These are phyloP conservation scores for Podargus strigoides DNA, from an alignment of 2,797 vertebrate genomes.

Conservation along the genomic window DNA sequence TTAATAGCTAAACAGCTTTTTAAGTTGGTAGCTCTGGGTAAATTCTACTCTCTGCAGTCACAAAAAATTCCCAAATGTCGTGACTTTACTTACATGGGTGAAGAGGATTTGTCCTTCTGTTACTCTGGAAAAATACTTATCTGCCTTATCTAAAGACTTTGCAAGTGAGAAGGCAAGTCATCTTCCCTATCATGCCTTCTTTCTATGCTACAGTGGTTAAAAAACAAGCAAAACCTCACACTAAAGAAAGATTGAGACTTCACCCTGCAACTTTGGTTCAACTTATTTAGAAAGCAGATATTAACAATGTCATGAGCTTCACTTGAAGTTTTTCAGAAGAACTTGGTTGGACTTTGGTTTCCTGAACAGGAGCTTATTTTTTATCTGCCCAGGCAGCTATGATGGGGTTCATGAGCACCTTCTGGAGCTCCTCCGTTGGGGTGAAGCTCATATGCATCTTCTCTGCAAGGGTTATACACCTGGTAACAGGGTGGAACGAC, in stretches of 20 bases:
- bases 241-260: background rate
- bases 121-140: background rate
- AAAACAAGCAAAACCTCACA: background rate
- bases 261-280: background rate
- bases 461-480: background rate
- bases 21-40: background rate
- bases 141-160: background rate
- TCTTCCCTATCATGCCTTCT: background rate
- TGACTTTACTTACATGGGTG: background rate
- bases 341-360: background rate
- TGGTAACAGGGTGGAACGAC: background rate
- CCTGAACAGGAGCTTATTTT: background rate
- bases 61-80: background rate
- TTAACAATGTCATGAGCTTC: background rate
- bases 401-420: background rate
- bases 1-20: background rate
- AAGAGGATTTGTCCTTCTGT: background rate
- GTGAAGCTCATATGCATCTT: background rate
- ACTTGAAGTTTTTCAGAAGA: background rate
- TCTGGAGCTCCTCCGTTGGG: background rate
- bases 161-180: background rate
- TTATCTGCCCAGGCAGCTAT: too few species aligned
- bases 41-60: background rate
- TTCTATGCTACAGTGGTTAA: background rate
- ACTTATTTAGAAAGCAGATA: rapidly evolving